Conservation (phyloP, 1,140 invertebrate species). For the Drosophila rufa region DNA sequence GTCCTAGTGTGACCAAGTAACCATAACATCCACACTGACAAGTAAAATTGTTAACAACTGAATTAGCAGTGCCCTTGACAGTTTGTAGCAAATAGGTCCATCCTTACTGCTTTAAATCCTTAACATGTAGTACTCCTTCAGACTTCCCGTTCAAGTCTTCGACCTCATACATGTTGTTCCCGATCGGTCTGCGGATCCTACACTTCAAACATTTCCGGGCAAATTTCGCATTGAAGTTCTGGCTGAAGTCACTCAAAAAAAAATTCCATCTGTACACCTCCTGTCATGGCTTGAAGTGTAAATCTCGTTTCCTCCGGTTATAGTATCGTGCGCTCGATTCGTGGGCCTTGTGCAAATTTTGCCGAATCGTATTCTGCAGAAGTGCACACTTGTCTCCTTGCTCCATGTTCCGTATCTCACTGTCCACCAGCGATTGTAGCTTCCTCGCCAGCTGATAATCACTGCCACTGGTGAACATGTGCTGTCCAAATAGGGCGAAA, state of each 20-base stretch:
- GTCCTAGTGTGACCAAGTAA: too few relatives aligned
- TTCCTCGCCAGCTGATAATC: not conserved
- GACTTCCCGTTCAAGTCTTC: not conserved
- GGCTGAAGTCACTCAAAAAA: slow-evolving; percentile 3
- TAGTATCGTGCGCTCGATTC: not conserved
- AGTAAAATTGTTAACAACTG: too few relatives aligned
- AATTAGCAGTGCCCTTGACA: too few relatives aligned
- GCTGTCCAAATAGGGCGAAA: not conserved
- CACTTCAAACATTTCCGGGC: not conserved
- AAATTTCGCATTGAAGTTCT: slow-evolving; percentile 21
- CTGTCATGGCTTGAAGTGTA: slow-evolving; percentile 3
- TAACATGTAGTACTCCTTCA: not conserved
- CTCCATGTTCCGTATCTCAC: not conserved
- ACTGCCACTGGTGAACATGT: not conserved
- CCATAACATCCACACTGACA: too few relatives aligned
- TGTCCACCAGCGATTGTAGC: not conserved
- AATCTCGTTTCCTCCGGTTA: not conserved
- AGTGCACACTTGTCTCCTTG: not conserved
- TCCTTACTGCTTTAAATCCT: not conserved
- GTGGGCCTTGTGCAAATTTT: too few relatives aligned
- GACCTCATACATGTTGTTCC: slow-evolving; percentile 9
- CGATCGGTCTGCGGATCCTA: not conserved
- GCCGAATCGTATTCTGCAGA: not conserved
- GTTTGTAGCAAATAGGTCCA: too few relatives aligned
- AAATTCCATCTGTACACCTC: slow-evolving; percentile 9